Base-by-base conservation (phyloP, 2,888 invertebrate genomes). In the Macrosoma leucophasiata region DNA sequence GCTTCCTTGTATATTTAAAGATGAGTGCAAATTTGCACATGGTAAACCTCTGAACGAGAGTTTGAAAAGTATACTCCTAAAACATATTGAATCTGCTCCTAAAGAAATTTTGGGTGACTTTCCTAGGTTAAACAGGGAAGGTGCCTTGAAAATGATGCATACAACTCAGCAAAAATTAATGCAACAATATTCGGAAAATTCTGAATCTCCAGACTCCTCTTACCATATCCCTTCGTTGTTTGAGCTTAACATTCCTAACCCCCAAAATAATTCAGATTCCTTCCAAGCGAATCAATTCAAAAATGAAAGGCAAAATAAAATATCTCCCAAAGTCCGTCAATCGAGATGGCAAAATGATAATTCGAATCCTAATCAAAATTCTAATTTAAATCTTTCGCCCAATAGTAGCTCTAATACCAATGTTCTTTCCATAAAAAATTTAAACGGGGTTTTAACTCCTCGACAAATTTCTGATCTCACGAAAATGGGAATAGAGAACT, bases 11-110 rank as follows among this genome's bases (percentile, higher is more conserved):
- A 88, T 89, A 46, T 88, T 87, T 29, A 89, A 89, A 60, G 91
- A 92, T n/a, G 90, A 91, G 41, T 98, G 98, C 81, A 95, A 96
- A 75, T 98, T 97, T 75, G 95, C 95, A 14, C 98, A 98, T 69
- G 91, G 91, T 11, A 90, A 90, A 54, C 94, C 95, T 0, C 84
- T 98, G n/a, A 90, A 88, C 31, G 96, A 96, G 43, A 90, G 90
- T 60, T 87, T 92, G 41, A 87, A 89, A 57, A 87, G 85, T 50
- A 87, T 89, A 41, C 65, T 89, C 38, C 62, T 89, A 4, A 89
- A 89, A 84, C 95, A 95, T 68, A 90, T 95, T 62, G 95, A 95
- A 75, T 93, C 94, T 1, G 95, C 95, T 0, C 95, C 95, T 1
- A 94, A 95, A 70, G 95, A 95, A 74, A 94, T 95, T 55, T 84